Conservation (phyloP, 2,797 vertebrate genomes). For the Molossus molossus region DNA sequence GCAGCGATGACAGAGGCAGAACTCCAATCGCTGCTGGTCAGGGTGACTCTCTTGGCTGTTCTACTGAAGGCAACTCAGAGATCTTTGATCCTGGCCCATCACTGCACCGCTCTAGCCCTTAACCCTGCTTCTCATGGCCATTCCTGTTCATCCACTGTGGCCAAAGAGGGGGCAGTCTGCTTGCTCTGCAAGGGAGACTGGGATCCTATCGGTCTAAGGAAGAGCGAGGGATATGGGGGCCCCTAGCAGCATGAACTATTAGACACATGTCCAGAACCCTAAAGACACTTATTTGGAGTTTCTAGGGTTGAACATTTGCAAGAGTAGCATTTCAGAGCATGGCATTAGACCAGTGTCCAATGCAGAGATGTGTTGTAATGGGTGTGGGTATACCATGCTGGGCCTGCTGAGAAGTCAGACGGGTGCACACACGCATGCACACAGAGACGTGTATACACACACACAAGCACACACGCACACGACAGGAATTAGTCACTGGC, state of each 20-base stretch:
- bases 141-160: neutral
- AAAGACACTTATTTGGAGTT: neutral
- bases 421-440: constrained; percentile 69
- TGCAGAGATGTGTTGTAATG: constrained; percentile 26
- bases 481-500: constrained; percentile 65
- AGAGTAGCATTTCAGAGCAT: constrained; percentile 57
- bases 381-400: constrained; percentile 60
- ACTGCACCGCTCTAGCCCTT: neutral
- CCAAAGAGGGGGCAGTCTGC: neutral
- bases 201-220: neutral
- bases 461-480: constrained; percentile 68
- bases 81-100: neutral
- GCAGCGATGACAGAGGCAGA: neutral
- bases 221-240: neutral
- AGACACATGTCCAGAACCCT: neutral
- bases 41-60: neutral
- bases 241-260: neutral
- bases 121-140: neutral
- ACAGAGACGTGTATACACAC: constrained; percentile 69
- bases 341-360: constrained; percentile 46
- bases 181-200: neutral
- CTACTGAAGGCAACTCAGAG: constrained; percentile 24
- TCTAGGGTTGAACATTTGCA: neutral
- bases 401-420: constrained; percentile 52
- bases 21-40: neutral